Evolutionary conservation across 2,113 vertebrate genomes (phyloP).

Genomic region (Arizona elegans): DNA sequence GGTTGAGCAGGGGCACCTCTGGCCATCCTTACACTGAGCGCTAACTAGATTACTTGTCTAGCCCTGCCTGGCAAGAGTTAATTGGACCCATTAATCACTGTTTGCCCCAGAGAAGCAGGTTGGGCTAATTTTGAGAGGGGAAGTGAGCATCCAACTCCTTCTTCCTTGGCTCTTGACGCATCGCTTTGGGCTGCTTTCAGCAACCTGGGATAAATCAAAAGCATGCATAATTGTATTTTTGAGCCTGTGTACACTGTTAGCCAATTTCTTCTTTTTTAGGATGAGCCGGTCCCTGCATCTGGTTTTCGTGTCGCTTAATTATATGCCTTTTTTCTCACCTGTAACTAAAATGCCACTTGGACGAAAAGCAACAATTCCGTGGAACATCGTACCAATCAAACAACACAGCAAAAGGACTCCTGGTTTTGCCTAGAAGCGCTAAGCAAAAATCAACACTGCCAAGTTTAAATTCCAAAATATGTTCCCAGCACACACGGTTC

Average conservation of each 20-base stretch:
- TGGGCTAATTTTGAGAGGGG: neutral
- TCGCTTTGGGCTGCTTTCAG: constrained; percentile 2
- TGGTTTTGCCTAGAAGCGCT: neutral
- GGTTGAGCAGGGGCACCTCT: neutral
- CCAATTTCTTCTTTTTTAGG: neutral
- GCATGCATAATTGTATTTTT: neutral
- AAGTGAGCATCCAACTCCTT: neutral
- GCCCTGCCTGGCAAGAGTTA: constrained; percentile 3
- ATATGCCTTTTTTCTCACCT: neutral
- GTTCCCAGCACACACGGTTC: neutral
- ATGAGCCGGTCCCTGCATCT: neutral
- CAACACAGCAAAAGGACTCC: neutral
- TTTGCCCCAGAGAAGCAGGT: neutral
- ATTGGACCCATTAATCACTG: neutral
- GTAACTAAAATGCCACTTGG: neutral
- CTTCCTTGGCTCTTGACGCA: neutral
- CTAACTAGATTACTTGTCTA: neutral
- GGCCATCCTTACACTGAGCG: neutral
- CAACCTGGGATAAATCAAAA: neutral
- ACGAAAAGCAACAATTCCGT: neutral
- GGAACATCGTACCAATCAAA: neutral
- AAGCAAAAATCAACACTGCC: neutral
- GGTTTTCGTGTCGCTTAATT: neutral
- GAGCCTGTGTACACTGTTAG: neutral
- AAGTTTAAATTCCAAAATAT: neutral